Evolutionary conservation across 2,888 invertebrate species (phyloP), one percentile per base, ranked within the genome.

Genomic region (Microctonus brassicae): DNA sequence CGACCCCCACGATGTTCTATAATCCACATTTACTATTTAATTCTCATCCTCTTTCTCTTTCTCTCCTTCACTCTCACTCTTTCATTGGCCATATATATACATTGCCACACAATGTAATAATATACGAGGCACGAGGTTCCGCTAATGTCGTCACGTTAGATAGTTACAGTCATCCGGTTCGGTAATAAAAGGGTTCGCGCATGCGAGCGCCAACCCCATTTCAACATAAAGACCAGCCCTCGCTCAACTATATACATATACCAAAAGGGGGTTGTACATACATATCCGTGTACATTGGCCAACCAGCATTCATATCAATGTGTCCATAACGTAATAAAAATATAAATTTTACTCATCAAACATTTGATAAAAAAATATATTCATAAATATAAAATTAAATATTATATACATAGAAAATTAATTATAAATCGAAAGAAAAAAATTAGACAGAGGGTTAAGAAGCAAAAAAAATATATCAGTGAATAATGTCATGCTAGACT

Each of bases 91-190:
- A 11, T 36, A 22, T 20, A 3, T 10, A 22, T 65, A 53, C 64
- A 61, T 39, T 67, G 61, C 67, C 58, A 53, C 36, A 65, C 22
- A 53, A 47, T 61, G 82, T 80, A 80, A 81, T 81, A 80, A 81
- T 81, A 77, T 74, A 75, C 74, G 75, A 78, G 78, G 75, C 79
- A 81, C 79, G 80, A 82, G 79, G 79, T 80, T 80, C 75, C 80
- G 78, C 77, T 83, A 85, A 85, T 84, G 82, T 85, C 80, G 79
- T 82, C 84, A 80, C 84, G 82, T 84, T 80, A 81, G 81, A 82
- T 79, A 83, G 83, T 82, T 82, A 82, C 72, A 80, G 81, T 81
- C 83, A 83, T 83, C 84, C 82, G 83, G 84, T 82, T 75, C 80
- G 74, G 77, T 80, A 81, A 83, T 81, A 80, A 84, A 86, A 83